These are phyloP conservation scores for Notocelia uddmanniana DNA, from an alignment of 2,888 invertebrate species.

Conservation along the genomic window DNA sequence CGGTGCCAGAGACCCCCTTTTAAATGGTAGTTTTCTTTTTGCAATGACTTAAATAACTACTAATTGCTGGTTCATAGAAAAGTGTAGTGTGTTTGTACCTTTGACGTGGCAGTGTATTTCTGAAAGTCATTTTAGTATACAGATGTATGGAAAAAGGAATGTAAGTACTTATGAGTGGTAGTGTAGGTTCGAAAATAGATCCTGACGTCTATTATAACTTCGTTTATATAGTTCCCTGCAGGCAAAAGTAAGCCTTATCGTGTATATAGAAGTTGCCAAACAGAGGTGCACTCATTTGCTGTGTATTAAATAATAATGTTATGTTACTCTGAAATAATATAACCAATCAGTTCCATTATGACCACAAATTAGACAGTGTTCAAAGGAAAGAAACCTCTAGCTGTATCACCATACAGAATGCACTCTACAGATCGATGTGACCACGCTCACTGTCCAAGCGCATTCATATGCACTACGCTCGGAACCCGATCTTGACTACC, in stretches of 20 bases:
- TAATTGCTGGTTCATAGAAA: too few relatives aligned
- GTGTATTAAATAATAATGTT: too few relatives aligned
- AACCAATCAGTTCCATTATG: neutral
- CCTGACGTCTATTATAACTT: neutral
- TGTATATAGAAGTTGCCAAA: neutral
- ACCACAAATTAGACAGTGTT: too few relatives aligned
- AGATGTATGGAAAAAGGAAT: too few relatives aligned
- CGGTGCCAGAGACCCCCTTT: too few relatives aligned
- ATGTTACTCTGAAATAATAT: neutral
- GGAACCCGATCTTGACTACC: conserved; percentile 35
- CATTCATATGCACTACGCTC: conserved; percentile 43
- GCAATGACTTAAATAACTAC: too few relatives aligned
- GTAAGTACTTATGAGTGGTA: too few relatives aligned
- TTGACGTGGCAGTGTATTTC: too few relatives aligned
- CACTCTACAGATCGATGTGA: conserved; percentile 41
- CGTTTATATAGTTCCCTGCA: neutral
- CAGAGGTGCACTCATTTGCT: neutral
- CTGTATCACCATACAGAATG: neutral
- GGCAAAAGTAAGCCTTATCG: neutral
- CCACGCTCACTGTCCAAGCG: conserved; percentile 41
- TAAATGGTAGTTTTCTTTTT: too few relatives aligned
- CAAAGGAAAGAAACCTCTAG: neutral
- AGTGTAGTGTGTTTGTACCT: too few relatives aligned
- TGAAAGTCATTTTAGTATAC: too few relatives aligned
- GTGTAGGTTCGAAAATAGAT: neutral